These are phyloP conservation scores for Tokudaia tokunoshimensis DNA, from an alignment of 2,797 vertebrate genomes.

Conservation along the genomic window DNA sequence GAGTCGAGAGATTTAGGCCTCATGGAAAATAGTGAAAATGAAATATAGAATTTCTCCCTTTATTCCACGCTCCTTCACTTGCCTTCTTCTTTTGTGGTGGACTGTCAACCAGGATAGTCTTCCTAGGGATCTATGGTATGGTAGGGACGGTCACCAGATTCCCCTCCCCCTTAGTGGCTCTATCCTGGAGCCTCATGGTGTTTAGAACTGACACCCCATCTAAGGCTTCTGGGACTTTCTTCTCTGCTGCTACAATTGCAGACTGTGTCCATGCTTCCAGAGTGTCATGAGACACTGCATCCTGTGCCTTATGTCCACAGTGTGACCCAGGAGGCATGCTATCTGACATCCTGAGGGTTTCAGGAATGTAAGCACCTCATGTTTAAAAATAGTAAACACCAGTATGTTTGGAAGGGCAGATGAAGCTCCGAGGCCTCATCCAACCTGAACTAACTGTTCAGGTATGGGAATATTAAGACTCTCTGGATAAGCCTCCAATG, in stretches of 20 bases:
- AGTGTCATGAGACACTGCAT: accelerated
- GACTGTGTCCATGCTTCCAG: neutral
- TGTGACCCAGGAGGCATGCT: neutral
- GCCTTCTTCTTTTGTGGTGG: neutral
- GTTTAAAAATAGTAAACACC: too few species aligned
- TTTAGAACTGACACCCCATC: neutral
- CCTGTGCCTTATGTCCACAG: accelerated
- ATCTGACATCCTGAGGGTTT: accelerated
- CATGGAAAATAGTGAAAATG: neutral
- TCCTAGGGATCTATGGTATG: neutral
- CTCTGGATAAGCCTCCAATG: accelerated
- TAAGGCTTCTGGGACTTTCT: neutral
- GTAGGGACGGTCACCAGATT: neutral
- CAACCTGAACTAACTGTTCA: too few species aligned
- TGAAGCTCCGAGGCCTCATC: accelerated
- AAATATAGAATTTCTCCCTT: neutral
- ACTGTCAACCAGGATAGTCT: accelerated
- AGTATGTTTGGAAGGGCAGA: neutral
- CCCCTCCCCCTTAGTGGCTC: neutral
- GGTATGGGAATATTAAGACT: neutral
- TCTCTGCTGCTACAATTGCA: accelerated
- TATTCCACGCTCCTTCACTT: accelerated
- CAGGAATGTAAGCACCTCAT: neutral
- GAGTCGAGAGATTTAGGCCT: neutral
- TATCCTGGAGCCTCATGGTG: too few species aligned